phyloP scores from a whole-genome alignment of 2,888 invertebrate species.

The Chymomyza amoena region DNA sequence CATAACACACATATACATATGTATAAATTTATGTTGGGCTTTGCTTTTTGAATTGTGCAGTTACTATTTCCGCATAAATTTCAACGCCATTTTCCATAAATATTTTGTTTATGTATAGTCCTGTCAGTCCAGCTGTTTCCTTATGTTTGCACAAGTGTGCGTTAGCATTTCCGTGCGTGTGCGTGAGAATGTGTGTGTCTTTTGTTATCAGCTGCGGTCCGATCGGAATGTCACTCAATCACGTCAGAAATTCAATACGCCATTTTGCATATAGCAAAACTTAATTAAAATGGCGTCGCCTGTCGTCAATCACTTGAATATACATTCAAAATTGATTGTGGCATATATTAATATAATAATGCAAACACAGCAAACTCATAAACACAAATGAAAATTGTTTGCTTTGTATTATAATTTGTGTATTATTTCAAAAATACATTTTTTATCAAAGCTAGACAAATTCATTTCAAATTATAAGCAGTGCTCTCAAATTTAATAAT shows the following conservation, averaged over 20 bases:
- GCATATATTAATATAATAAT: slow-evolving; percentile 35
- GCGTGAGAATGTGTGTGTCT: background rate
- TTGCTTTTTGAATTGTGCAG: slow-evolving; percentile 22
- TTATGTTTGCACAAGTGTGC: background rate
- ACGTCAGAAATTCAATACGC: slow-evolving; percentile 48
- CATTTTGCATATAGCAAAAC: slow-evolving; percentile 47
- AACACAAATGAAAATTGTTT: background rate
- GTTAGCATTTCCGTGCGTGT: background rate
- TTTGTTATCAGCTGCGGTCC: background rate
- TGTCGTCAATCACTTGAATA: slow-evolving; percentile 60
- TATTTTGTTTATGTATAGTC: background rate
- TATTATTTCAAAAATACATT: too few species aligned
- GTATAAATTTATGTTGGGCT: slow-evolving; percentile 2
- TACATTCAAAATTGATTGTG: slow-evolving; percentile 39
- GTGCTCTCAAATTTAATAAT: too few species aligned
- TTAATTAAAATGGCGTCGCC: slow-evolving; percentile 65
- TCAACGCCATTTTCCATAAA: background rate
- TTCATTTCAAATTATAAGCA: too few species aligned
- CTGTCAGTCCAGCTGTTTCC: background rate
- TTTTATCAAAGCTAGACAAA: too few species aligned
- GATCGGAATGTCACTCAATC: slow-evolving; percentile 25
- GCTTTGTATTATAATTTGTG: background rate
- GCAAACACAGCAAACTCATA: background rate
- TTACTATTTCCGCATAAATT: background rate
- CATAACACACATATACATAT: background rate